Evolutionary conservation across 2,113 vertebrate species (phyloP).

Genomic region (Cynopterus brachyotis): DNA sequence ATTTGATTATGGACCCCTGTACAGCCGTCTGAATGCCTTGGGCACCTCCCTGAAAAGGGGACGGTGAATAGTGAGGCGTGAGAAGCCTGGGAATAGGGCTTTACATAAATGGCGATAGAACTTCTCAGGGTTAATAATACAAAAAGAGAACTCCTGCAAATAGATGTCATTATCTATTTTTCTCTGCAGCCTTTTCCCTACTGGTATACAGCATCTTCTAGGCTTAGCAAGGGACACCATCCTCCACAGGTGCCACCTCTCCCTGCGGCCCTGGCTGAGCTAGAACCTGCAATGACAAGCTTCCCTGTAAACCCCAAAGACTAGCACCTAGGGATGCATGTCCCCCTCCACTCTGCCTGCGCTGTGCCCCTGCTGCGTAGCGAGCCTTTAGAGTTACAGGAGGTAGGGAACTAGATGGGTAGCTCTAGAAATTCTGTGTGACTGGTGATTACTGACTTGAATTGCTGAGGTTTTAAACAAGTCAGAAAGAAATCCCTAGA

Average conservation of each 20-base stretch:
- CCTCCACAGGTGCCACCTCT: fast-evolving
- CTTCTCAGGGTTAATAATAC: fast-evolving
- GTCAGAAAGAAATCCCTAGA: not conserved
- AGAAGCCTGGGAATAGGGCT: not conserved
- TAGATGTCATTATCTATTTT: not conserved
- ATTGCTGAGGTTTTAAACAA: not conserved
- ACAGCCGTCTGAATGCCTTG: conserved; percentile 88
- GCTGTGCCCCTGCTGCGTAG: not conserved
- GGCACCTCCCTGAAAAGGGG: conserved; percentile 83
- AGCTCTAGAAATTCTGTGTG: not conserved
- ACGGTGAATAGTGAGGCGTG: fast-evolving
- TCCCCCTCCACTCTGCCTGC: not conserved
- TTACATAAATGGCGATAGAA: fast-evolving
- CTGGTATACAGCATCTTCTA: no score
- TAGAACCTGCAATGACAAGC: not conserved
- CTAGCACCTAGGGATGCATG: fast-evolving
- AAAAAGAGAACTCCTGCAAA: not conserved
- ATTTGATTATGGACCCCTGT: conserved; percentile 87
- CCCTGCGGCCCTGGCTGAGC: not conserved
- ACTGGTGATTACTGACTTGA: not conserved
- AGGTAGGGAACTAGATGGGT: not conserved
- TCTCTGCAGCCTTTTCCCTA: not conserved
- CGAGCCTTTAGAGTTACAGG: not conserved
- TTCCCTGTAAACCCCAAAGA: not conserved
- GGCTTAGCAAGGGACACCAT: not conserved